These are phyloP conservation scores for Netelia fuscicornis DNA, from an alignment of 2,888 invertebrate genomes.

Conservation along the genomic window DNA sequence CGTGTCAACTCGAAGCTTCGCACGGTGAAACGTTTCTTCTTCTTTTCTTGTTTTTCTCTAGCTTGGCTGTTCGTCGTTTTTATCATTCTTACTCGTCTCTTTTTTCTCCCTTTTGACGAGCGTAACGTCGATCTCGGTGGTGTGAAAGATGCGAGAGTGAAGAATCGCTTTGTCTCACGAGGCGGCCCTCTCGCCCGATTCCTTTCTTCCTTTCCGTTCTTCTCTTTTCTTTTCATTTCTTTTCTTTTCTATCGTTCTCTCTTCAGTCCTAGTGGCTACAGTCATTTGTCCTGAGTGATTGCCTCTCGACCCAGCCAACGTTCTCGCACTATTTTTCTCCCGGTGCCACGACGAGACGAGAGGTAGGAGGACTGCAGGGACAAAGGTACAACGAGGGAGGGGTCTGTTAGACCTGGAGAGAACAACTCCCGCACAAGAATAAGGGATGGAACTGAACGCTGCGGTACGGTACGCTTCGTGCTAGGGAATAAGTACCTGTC, in stretches of 20 bases:
- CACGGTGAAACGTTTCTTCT: constrained; percentile 7
- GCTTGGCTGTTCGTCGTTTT: neutral
- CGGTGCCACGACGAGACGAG: constrained; percentile 1
- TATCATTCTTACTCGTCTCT: neutral
- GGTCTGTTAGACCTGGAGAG: constrained; percentile 13
- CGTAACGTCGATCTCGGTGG: constrained; percentile 48
- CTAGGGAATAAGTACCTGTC: constrained; percentile 64
- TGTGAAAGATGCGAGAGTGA: constrained; percentile 22
- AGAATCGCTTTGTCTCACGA: constrained; percentile 54
- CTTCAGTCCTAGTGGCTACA: constrained; percentile 56
- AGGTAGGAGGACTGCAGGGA: constrained; percentile 1
- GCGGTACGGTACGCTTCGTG: constrained; percentile 20
- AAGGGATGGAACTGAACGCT: constrained; percentile 55
- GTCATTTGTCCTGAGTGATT: constrained; percentile 78
- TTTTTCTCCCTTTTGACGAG: constrained; percentile 45
- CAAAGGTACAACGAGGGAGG: constrained; percentile 14
- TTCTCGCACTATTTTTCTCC: constrained; percentile 70
- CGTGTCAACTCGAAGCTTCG: constrained; percentile 42
- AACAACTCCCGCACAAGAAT: constrained; percentile 25
- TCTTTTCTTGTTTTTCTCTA: neutral
- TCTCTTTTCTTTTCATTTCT: neutral
- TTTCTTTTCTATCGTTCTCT: constrained; percentile 38
- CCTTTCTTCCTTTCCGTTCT: neutral
- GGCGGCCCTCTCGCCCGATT: neutral
- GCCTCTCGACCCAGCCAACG: constrained; percentile 71